Conservation (phyloP, 2,888 invertebrate species). For the Oegoconia quadripuncta region DNA sequence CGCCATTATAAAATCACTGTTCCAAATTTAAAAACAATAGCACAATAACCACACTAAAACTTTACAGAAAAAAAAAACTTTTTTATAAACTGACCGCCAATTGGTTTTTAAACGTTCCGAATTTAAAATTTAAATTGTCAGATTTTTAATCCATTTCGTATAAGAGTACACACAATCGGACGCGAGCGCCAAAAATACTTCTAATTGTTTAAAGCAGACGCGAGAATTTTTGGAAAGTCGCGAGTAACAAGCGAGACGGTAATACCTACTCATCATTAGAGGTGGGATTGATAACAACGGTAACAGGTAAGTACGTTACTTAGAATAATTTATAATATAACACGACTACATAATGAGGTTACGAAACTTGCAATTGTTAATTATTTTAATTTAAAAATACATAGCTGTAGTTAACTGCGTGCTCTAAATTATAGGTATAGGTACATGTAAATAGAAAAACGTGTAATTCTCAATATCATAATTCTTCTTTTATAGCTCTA, state of each 20-base stretch:
- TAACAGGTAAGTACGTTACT: neutral
- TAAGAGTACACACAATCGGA: conserved; percentile 28
- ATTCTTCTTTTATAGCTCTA: no score
- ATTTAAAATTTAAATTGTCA: no score
- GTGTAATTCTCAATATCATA: no score
- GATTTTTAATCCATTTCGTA: no score
- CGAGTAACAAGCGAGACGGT: conserved; percentile 58
- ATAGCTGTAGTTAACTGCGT: no score
- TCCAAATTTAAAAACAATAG: conserved; percentile 5
- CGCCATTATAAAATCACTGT: conserved; percentile 33
- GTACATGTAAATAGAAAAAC: no score
- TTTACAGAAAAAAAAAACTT: conserved; percentile 9
- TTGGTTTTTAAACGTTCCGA: no score
- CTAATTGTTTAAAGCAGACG: conserved; percentile 44
- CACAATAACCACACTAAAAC: neutral
- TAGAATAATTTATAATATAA: neutral
- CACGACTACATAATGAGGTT: neutral
- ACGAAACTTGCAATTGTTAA: no score
- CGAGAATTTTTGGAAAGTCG: conserved; percentile 73
- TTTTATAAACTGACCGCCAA: no score
- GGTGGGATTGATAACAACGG: conserved; percentile 26
- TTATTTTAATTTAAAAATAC: no score
- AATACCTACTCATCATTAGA: conserved; percentile 34
- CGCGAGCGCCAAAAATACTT: conserved; percentile 40
- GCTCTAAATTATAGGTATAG: no score